These are phyloP conservation scores for Epinotia brunnichana DNA, from an alignment of 2,888 invertebrate species.

Conservation along the genomic window DNA sequence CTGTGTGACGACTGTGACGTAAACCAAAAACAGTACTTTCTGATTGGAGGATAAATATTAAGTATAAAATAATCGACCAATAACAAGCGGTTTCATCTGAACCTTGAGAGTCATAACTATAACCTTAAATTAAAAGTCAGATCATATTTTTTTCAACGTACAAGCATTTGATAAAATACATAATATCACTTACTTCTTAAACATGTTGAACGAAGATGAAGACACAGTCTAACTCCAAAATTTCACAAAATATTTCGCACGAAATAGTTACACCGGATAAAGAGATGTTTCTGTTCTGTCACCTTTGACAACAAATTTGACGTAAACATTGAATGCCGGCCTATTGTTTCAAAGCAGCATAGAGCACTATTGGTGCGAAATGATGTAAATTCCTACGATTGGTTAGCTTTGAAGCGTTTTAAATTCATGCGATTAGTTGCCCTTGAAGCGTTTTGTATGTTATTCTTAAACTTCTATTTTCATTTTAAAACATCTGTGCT, in stretches of 20 bases:
- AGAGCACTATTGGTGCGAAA: constrained; percentile 9
- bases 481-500: neutral
- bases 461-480: neutral
- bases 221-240: constrained; percentile 13
- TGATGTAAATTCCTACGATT: neutral
- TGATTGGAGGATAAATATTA: constrained; percentile 54
- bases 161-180: constrained; percentile 29
- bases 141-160: neutral
- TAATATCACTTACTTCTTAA: constrained; percentile 76
- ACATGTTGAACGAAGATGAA: constrained; percentile 62
- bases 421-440: constrained; percentile 6
- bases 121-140: constrained; percentile 55
- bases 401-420: constrained; percentile 14
- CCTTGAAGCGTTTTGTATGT: constrained; percentile 3
- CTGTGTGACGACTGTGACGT: constrained; percentile 33
- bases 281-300: constrained; percentile 33
- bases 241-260: constrained; percentile 36
- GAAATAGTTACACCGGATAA: constrained; percentile 37
- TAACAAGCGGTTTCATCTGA: constrained; percentile 43
- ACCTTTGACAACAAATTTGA: constrained; percentile 29
- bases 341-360: neutral
- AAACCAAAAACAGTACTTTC: constrained; percentile 48
- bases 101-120: constrained; percentile 39
- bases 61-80: constrained; percentile 55
- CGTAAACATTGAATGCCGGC: constrained; percentile 30